phyloP scores from a whole-genome alignment of 2,797 vertebrate species.

The Uromys caudimaculatus region DNA sequence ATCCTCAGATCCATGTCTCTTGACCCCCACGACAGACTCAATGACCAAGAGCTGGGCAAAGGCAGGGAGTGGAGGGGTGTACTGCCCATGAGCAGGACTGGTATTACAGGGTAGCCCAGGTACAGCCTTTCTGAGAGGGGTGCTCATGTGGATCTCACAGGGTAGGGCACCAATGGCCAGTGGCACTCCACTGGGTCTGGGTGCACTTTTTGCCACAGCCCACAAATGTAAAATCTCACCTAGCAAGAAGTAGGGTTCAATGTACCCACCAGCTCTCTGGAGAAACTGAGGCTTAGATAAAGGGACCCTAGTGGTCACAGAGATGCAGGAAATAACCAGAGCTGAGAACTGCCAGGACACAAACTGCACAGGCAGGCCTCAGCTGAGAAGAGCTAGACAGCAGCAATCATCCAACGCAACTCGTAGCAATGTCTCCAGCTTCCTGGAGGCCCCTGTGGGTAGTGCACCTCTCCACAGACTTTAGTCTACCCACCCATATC shows the following conservation, averaged over 20 bases:
- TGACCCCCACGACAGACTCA: background rate
- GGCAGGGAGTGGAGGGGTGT: background rate
- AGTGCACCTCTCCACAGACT: no score
- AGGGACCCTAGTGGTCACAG: background rate
- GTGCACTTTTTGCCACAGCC: no score
- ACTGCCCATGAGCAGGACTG: background rate
- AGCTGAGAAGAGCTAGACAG: accelerated
- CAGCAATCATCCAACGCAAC: background rate
- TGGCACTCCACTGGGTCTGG: background rate
- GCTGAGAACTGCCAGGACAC: background rate
- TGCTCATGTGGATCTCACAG: background rate
- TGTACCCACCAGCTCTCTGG: background rate
- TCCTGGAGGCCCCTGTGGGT: background rate
- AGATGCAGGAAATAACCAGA: accelerated
- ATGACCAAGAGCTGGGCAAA: background rate
- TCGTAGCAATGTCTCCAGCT: background rate
- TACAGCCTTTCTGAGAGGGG: background rate
- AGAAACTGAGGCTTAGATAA: background rate
- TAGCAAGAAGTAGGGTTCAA: background rate
- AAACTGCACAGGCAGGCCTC: no score
- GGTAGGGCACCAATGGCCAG: accelerated
- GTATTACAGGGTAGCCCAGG: background rate
- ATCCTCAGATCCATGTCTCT: accelerated
- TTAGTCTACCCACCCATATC: background rate
- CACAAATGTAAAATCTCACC: background rate